A percentile compares a stretch with the other conserved stretches of the same genome.
Evolutionary conservation across 2,797 vertebrate genomes (phyloP).

Genomic region (Passerculus sandwichensis): DNA sequence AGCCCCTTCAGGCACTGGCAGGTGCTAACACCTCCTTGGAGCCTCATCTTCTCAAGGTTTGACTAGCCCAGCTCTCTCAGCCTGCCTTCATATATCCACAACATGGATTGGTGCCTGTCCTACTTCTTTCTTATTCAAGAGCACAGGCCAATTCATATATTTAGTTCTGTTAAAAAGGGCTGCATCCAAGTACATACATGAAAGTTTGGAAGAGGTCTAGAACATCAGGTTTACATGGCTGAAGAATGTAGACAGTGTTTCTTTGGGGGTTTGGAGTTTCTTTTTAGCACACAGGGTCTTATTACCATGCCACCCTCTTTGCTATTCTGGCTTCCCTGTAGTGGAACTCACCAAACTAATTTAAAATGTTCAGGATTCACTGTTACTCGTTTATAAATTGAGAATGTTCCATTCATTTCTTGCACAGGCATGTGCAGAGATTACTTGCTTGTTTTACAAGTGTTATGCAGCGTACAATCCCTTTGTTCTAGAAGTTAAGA

Average conservation of each 20-base stretch:
- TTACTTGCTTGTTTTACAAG: slow-evolving; percentile 39
- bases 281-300: neutral
- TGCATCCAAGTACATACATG: neutral
- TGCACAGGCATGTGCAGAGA: neutral
- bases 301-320: neutral
- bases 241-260: neutral
- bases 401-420: neutral
- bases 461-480: neutral
- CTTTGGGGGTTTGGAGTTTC: neutral
- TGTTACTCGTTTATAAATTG: neutral
- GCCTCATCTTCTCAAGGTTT: neutral
- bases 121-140: neutral
- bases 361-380: neutral
- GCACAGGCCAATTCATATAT: accelerated
- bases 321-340: neutral
- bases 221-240: neutral
- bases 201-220: neutral
- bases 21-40: neutral
- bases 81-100: neutral
- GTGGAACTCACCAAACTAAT: neutral
- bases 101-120: neutral
- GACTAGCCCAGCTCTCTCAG: neutral
- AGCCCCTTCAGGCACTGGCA: neutral
- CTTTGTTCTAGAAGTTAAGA: slow-evolving; percentile 38
- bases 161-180: neutral